Percentiles rank a stretch among this genome's conserved stretches.
These are phyloP conservation scores for Tipula helvola DNA, from an alignment of 2,888 invertebrate species.

Conservation along the genomic window DNA sequence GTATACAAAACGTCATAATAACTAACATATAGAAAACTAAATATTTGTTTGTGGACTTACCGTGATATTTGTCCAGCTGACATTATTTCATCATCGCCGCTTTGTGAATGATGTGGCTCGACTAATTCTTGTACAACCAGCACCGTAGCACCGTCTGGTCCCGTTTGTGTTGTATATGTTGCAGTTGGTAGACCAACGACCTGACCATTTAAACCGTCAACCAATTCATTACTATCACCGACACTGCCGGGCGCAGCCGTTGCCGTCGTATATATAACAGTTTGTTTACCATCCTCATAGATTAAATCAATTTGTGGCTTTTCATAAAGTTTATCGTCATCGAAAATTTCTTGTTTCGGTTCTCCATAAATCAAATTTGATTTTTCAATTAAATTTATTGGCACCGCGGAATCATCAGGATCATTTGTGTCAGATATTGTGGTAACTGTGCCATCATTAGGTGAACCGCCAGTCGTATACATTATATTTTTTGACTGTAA, in stretches of 20 bases:
- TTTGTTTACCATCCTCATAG: conserved; percentile 73
- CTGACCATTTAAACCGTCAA: conserved; percentile 25
- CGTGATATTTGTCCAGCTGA: conserved; percentile 30
- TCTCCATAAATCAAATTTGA: conserved; percentile 14
- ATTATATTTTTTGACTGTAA: conserved; percentile 29
- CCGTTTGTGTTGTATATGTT: conserved; percentile 29
- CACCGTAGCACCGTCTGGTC: conserved; percentile 29
- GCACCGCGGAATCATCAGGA: neutral
- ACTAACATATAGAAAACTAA: neutral
- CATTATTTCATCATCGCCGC: neutral
- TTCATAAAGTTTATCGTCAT: conserved; percentile 18
- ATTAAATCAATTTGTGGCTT: conserved; percentile 64
- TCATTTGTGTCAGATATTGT: conserved; percentile 29
- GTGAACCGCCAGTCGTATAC: conserved; percentile 22
- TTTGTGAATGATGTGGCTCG: neutral
- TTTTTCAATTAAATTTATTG: conserved; percentile 27
- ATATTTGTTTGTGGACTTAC: conserved; percentile 23
- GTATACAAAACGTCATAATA: neutral
- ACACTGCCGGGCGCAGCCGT: conserved; percentile 23
- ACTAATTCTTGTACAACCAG: conserved; percentile 26
- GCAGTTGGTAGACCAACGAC: conserved; percentile 31
- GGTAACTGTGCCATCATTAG: neutral
- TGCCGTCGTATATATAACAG: conserved; percentile 68
- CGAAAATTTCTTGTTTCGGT: conserved; percentile 31
- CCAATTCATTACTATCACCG: conserved; percentile 27